These are phyloP conservation scores for Seriola dumerili DNA, from an alignment of 2,113 vertebrate species.

Conservation along the genomic window DNA sequence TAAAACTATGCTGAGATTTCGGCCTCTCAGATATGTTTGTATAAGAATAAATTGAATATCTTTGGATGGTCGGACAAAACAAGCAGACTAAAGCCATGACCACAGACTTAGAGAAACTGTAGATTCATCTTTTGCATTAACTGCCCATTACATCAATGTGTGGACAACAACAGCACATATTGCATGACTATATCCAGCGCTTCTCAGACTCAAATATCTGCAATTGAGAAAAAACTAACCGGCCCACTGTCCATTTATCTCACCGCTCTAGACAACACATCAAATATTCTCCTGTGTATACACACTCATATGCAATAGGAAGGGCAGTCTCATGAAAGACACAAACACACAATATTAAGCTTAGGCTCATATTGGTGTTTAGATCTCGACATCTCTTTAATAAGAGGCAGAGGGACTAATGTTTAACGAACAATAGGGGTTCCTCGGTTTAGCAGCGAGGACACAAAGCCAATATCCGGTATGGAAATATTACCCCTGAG, in stretches of 20 bases:
- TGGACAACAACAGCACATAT: neutral
- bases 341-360: slow-evolving; percentile 61
- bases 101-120: neutral
- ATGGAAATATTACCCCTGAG: slow-evolving; percentile 75
- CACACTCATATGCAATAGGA: slow-evolving; percentile 8
- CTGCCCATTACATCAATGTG: neutral
- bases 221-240: slow-evolving; percentile 20
- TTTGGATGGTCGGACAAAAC: neutral
- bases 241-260: slow-evolving; percentile 31
- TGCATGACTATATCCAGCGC: neutral
- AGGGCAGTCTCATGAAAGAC: slow-evolving; percentile 33
- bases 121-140: neutral
- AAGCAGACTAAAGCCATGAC: neutral
- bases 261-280: slow-evolving; percentile 11
- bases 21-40: neutral
- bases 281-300: slow-evolving; percentile 43
- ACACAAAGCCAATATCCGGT: slow-evolving; percentile 83
- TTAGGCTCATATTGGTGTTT: slow-evolving; percentile 56
- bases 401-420: slow-evolving; percentile 61
- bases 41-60: neutral
- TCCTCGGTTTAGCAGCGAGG: slow-evolving; percentile 41
- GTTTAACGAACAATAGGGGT: slow-evolving; percentile 60
- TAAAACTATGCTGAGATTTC: neutral
- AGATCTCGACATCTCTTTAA: slow-evolving; percentile 79
- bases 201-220: slow-evolving; percentile 20